Conservation (phyloP, 2,888 invertebrate genomes). For the Gonocerus acuteangulatus region DNA sequence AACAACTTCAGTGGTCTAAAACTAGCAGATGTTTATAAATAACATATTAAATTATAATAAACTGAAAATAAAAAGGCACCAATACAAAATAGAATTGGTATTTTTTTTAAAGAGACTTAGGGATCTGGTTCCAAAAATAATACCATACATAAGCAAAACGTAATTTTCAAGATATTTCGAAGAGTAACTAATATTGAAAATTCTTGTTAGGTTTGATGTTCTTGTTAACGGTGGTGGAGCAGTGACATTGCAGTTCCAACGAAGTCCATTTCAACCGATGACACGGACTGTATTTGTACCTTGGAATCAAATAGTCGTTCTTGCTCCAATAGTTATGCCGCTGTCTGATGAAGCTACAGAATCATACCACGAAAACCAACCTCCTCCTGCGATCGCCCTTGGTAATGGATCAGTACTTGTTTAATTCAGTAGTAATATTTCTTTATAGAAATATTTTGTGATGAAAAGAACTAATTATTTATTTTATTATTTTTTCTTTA, state of each 20-base stretch:
- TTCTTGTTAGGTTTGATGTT: slow-evolving; percentile 96
- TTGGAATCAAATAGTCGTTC: slow-evolving; percentile 94
- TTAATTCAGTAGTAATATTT: background rate
- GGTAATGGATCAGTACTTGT: slow-evolving; percentile 26
- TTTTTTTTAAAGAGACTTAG: no score
- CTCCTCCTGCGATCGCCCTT: slow-evolving; percentile 35
- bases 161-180: no score
- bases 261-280: slow-evolving; percentile 84
- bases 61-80: no score
- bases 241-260: slow-evolving; percentile 90
- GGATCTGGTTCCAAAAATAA: no score
- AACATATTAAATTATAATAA: no score
- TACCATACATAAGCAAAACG: no score
- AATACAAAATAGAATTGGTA: no score
- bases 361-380: slow-evolving; percentile 34
- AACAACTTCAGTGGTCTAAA: no score
- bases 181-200: no score
- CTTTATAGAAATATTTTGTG: no score
- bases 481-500: background rate
- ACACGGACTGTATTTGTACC: slow-evolving; percentile 88
- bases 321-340: slow-evolving; percentile 82
- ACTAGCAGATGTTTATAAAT: no score
- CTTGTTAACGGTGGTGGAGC: slow-evolving; percentile 97
- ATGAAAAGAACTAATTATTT: no score
- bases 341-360: slow-evolving; percentile 52